These are phyloP conservation scores for Rhogogaster chlorosoma DNA, from an alignment of 2,888 invertebrate species.

Conservation along the genomic window DNA sequence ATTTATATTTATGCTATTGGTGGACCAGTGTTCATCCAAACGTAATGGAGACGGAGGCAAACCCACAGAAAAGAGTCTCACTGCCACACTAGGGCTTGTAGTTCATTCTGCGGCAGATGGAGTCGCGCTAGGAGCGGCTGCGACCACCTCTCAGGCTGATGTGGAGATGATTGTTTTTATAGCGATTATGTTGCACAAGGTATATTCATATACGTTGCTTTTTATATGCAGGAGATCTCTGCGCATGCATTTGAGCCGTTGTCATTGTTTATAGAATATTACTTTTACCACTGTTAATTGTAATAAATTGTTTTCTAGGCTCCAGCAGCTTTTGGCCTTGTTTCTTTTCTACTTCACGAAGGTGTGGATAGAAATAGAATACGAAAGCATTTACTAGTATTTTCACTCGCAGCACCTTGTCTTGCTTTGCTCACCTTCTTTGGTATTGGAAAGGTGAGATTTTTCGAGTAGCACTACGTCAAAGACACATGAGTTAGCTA, in stretches of 20 bases:
- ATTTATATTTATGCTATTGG: constrained; percentile 98
- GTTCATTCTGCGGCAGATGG: constrained; percentile 99
- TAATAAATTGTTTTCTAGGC: constrained; percentile 81
- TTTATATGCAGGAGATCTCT: background rate
- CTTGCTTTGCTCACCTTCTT: constrained; percentile 95
- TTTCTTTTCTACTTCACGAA: constrained; percentile 97
- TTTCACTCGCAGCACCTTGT: constrained; percentile 95
- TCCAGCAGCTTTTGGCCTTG: constrained; percentile 98
- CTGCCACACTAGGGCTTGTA: constrained; percentile 97
- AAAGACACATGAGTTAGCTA: background rate
- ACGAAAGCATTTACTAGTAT: constrained; percentile 92
- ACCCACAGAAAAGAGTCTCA: constrained; percentile 87
- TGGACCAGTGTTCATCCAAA: constrained; percentile 89
- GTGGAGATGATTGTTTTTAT: constrained; percentile 98
- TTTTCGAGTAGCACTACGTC: background rate
- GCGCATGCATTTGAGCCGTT: background rate
- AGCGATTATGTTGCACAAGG: constrained; percentile 99
- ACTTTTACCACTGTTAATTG: too few relatives aligned
- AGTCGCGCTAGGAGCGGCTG: constrained; percentile 98
- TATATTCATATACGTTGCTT: constrained; percentile 66
- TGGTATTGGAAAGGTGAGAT: constrained; percentile 88
- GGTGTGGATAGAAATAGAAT: constrained; percentile 94
- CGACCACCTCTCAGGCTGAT: constrained; percentile 96
- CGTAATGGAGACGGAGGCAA: constrained; percentile 83
- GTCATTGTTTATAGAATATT: background rate